phyloP scores from a whole-genome alignment of 2,888 invertebrate genomes.

The Gibbula magus region DNA sequence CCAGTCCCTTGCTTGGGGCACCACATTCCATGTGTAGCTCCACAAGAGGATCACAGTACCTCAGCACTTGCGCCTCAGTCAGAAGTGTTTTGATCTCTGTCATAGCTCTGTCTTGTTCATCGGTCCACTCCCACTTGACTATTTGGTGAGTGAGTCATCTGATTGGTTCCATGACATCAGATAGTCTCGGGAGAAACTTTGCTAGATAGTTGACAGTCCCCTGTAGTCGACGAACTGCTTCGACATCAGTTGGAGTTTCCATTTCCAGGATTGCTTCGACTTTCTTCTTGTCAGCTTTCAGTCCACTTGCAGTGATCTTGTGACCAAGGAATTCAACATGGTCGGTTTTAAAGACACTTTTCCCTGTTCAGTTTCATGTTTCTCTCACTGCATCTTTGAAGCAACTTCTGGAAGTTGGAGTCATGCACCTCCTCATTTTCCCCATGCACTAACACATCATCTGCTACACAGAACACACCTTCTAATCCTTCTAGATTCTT shows the following conservation, averaged over 20 bases:
- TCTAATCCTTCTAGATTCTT: too few species aligned
- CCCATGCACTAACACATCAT: too few species aligned
- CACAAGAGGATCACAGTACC: constrained; percentile 28
- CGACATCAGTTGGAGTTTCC: neutral
- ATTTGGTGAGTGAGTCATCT: constrained; percentile 26
- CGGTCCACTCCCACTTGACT: constrained; percentile 28
- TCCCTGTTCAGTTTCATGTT: too few species aligned
- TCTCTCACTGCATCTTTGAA: neutral
- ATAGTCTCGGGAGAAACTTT: neutral
- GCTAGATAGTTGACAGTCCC: neutral
- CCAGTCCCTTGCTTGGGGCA: too few species aligned
- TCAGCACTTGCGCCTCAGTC: constrained; percentile 30
- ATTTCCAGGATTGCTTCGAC: too few species aligned
- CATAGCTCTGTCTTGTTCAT: constrained; percentile 39
- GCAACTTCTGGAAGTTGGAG: neutral
- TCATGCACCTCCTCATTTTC: neutral
- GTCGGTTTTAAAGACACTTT: neutral
- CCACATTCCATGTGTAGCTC: constrained; percentile 20
- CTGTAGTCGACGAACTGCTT: neutral
- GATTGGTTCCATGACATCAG: constrained; percentile 30
- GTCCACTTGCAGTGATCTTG: neutral
- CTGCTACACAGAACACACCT: too few species aligned
- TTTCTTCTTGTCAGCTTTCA: too few species aligned
- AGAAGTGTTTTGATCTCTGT: constrained; percentile 29
- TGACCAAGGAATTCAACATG: neutral